Evolutionary conservation across 2,797 vertebrate species (phyloP), one percentile per base, ranked within the genome.

Genomic region (Myotis vivesi): DNA sequence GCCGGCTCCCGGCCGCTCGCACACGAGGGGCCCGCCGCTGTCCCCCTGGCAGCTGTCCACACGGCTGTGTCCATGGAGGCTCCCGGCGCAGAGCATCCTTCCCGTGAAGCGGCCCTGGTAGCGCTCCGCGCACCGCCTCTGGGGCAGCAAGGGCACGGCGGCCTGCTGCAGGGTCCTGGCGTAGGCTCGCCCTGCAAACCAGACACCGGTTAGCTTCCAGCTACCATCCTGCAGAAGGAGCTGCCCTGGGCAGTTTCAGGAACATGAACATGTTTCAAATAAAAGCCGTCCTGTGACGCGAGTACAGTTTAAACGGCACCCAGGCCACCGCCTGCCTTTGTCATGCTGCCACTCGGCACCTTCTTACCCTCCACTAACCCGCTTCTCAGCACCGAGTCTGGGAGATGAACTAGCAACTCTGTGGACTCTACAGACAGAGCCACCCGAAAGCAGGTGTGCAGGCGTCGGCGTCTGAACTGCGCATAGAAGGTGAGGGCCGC

Each of bases 1-100:
- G 66, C 98, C 98, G 66, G 98, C 98, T 51, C 98, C 99, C 0
- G 98, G 97, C 12, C 99, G 98, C 97, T 99, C 98, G 6, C 99
- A 99, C 98, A 99, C 98, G 93, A 99, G 97, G 0, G 99, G 99
- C 16, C 99, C 99, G 2, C 99, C 99, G 0, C 99, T 99, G 98
- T 99, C 99, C 8, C 99, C 99, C 10, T 99, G 99, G 95, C 99
- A 99, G 98, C 99, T 99, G 97, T 99, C 99, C 92, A 99, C 99
- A 0, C 98, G 99, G 36, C 95, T 98, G 72, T 99, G 98, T 0
- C 98, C 97, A 10, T 98, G 98, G 55, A 98, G 0, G 20, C 98
- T 99, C 71, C 99, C 99, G 2, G 99, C 99, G 25, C 99, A 99
- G 17, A 99, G 99, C 99, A 99, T 99, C 92, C 99, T 99, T 83